A percentile compares a stretch with the other conserved stretches of the same genome.
Evolutionary conservation across 2,113 vertebrate species (phyloP).

Genomic region (Phainopepla nitens): DNA sequence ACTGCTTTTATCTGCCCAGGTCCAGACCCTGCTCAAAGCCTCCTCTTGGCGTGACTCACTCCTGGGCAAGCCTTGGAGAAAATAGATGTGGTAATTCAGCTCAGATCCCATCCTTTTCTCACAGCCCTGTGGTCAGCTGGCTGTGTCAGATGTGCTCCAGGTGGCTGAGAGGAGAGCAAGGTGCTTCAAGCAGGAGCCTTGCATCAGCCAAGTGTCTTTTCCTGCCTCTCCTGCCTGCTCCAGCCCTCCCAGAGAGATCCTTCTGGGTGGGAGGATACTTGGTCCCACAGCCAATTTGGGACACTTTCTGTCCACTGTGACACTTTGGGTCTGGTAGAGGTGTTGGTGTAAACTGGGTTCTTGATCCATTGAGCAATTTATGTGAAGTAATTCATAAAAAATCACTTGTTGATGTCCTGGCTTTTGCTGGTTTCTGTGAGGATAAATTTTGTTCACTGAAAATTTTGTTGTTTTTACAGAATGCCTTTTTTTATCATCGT

Average conservation of each 20-base stretch:
- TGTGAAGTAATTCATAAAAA: neutral
- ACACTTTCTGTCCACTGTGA: neutral
- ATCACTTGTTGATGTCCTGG: neutral
- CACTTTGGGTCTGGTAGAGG: accelerated
- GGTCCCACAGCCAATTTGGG: neutral
- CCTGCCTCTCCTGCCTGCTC: neutral
- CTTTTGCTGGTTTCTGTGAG: neutral
- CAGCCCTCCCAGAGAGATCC: neutral
- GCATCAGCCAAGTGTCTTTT: neutral
- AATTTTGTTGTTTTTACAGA: neutral
- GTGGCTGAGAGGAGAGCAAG: neutral
- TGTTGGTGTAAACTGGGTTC: neutral
- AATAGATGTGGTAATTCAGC: neutral
- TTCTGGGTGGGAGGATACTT: neutral
- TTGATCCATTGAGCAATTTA: neutral
- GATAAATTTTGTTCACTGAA: neutral
- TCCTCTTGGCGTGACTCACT: neutral
- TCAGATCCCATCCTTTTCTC: slow-evolving; percentile 21
- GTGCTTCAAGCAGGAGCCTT: neutral
- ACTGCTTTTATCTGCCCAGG: neutral
- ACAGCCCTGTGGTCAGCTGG: neutral
- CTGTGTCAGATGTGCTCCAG: neutral
- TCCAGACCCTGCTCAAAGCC: neutral
- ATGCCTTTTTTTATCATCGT: neutral
- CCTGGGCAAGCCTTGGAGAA: neutral